Evolutionary conservation across 2,113 vertebrate genomes (phyloP).

Genomic region (Brienomyrus longianalis): DNA sequence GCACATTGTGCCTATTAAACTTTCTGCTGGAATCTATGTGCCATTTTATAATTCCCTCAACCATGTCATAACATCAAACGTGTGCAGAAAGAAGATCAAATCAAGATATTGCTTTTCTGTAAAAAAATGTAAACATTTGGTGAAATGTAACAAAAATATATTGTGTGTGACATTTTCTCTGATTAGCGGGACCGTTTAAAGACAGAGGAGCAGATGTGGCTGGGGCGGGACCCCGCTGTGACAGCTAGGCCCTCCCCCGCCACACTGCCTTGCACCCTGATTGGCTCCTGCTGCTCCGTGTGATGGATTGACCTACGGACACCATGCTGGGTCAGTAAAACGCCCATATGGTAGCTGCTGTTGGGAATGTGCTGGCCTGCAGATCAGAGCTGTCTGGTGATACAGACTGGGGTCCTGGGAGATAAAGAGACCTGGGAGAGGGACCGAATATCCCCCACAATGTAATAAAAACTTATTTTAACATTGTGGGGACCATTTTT

Average conservation of each 20-base stretch:
- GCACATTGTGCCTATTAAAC: not conserved
- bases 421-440: conserved; percentile 53
- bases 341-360: conserved; percentile 74
- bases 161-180: not conserved
- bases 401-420: conserved; percentile 69
- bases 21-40: not conserved
- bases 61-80: not conserved
- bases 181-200: not conserved
- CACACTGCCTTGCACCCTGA: not conserved
- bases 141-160: not conserved
- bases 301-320: conserved; percentile 64
- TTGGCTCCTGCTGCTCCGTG: not conserved
- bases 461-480: no score
- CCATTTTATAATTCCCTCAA: not conserved
- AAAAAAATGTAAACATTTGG: not conserved
- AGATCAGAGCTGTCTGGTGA: conserved; percentile 67
- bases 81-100: not conserved
- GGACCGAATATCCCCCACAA: no score
- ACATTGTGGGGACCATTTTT: no score
- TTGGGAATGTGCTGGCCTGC: conserved; percentile 68
- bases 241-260: not conserved
- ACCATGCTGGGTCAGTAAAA: conserved; percentile 72
- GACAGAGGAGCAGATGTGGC: conserved; percentile 1
- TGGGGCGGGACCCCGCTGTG: not conserved
- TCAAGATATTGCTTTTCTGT: not conserved